Base-by-base conservation (phyloP, 2,888 invertebrate species). In the Cryptocheilus praepositus region DNA sequence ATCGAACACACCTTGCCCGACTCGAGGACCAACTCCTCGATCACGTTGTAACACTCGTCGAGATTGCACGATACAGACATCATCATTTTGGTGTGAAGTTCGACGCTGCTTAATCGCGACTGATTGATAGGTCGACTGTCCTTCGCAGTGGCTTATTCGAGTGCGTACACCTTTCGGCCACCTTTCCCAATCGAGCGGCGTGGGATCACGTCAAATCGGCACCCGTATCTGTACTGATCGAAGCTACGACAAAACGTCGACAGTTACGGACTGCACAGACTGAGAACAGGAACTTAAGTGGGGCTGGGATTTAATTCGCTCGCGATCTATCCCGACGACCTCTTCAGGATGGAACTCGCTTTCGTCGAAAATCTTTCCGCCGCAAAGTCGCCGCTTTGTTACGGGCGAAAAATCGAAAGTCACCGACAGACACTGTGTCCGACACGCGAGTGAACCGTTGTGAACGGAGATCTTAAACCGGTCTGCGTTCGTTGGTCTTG, bases 1-100 rank as follows among this genome's bases (percentile, higher is more conserved):
- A 36, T 54, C 36, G 13, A n/a, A 69, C 70, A 83, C 85, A 91
- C 91, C 81, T 89, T 85, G 73, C 91, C 91, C 44, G 90, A 90
- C 58, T 89, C 85, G 78, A 89, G 85, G 11, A 90, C 87, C 55
- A 91, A 80, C 54, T 85, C 81, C 66, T 90, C 73, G 5, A 89
- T 89, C 46, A 86, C 87, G 55, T 89, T 85, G 76, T 88, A 90
- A 81, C 86, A 91, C 63, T 85, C 83, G 62, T 89, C 86, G 28
- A 90, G 83, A 65, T 87, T 73, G 36, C 80, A 77, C 57, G 73
- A 67, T 0, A 70, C 64, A 22, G 36, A 61, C 84, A 83, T 83
- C 36, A 36, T 36, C 36, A 28, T 28, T 28, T 7, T 11, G 36
- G 11, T 46, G 68, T 58, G 36, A 11, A 36, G 36, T 5, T 46